Evolutionary conservation across 2,888 invertebrate genomes (phyloP).

Genomic region (Sympetrum striolatum): DNA sequence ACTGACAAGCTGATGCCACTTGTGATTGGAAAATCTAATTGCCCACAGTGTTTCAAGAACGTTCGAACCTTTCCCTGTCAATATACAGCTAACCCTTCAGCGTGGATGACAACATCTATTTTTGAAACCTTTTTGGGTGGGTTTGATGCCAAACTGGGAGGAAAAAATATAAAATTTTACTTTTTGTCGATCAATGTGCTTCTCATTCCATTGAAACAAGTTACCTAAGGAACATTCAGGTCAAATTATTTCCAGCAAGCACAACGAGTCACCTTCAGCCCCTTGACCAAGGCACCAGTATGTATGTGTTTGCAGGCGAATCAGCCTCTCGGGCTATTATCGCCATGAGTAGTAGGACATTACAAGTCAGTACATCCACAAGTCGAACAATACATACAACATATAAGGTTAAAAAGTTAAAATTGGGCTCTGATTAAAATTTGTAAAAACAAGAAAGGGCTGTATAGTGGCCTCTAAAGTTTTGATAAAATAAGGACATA

Average conservation of each 20-base stretch:
- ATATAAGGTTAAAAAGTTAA: too few relatives aligned
- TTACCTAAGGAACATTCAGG: slow-evolving; percentile 1
- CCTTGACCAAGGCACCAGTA: not conserved
- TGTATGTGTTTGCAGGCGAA: too few relatives aligned
- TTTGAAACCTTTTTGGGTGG: not conserved
- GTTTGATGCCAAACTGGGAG: not conserved
- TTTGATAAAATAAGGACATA: too few relatives aligned
- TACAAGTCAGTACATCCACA: too few relatives aligned
- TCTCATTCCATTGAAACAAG: not conserved
- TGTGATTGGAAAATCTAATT: slow-evolving; percentile 41
- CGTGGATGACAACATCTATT: slow-evolving; percentile 17
- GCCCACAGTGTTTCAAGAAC: slow-evolving; percentile 26
- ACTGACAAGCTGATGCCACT: slow-evolving; percentile 37
- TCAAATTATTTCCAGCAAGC: slow-evolving; percentile 31
- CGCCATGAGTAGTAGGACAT: too few relatives aligned
- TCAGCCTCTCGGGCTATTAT: too few relatives aligned
- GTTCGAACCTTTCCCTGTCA: not conserved
- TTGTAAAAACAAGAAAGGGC: too few relatives aligned
- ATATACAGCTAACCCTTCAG: slow-evolving; percentile 36
- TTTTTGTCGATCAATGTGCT: not conserved
- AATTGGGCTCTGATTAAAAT: too few relatives aligned
- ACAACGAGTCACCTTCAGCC: slow-evolving; percentile 30
- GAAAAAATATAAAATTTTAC: not conserved
- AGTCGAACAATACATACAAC: too few relatives aligned
- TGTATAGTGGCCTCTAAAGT: too few relatives aligned